phyloP scores from a whole-genome alignment of 2,113 vertebrate genomes.

The Notiomystis cincta region DNA sequence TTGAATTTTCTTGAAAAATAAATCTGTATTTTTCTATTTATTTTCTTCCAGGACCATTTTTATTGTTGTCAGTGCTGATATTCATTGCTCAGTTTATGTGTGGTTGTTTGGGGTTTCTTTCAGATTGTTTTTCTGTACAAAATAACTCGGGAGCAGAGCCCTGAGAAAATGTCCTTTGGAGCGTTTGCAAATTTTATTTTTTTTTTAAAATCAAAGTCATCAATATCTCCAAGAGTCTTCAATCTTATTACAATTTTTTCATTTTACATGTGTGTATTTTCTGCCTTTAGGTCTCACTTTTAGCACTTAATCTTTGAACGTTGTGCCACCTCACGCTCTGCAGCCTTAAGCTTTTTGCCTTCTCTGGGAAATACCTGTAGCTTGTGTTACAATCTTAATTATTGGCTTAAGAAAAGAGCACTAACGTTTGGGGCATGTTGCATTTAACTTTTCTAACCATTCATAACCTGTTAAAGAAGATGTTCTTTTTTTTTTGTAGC shows the following conservation, averaged over 20 bases:
- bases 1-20: background rate
- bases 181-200: background rate
- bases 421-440: conserved; percentile 62
- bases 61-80: background rate
- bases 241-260: background rate
- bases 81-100: background rate
- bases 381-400: background rate
- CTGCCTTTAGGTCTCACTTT: background rate
- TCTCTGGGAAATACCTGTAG: background rate
- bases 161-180: background rate
- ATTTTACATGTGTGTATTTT: background rate
- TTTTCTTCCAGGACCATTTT: background rate
- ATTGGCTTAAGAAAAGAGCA: conserved; percentile 29
- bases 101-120: background rate
- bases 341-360: background rate
- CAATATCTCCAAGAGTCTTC: background rate
- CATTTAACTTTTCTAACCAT: conserved; percentile 68
- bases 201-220: background rate
- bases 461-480: conserved; percentile 65
- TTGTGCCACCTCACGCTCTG: conserved; percentile 13
- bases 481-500: conserved; percentile 82
- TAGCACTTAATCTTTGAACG: background rate
- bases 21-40: background rate
- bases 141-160: background rate
- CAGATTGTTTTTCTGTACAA: background rate